Evolutionary conservation across 2,113 vertebrate species (phyloP).

Genomic region (Poeciliopsis prolifica): DNA sequence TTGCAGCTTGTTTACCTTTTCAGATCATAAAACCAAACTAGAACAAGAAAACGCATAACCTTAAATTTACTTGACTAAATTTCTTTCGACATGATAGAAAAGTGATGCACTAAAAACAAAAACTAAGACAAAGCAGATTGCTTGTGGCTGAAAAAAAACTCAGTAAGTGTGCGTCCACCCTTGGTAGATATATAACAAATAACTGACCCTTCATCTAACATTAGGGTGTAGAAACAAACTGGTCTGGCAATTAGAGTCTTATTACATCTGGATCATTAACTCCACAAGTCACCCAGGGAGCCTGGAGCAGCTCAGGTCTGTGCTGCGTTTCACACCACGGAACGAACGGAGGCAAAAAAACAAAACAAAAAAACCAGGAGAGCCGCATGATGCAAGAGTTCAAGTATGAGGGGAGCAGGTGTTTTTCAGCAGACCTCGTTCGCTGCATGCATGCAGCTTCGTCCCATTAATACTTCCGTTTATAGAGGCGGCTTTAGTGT

Average conservation of each 20-base stretch:
- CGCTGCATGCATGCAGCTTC: constrained; percentile 6
- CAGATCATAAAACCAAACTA: neutral
- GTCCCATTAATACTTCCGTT: neutral
- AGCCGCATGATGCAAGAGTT: constrained; percentile 21
- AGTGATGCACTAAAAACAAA: constrained; percentile 3
- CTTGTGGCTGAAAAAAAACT: constrained; percentile 19
- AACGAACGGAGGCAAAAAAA: constrained; percentile 41
- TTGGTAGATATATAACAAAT: constrained; percentile 65
- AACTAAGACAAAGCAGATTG: constrained; percentile 2
- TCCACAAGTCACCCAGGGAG: constrained; percentile 68
- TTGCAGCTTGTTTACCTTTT: no score
- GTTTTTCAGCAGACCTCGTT: neutral
- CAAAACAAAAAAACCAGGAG: constrained; percentile 2
- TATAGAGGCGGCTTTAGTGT: neutral
- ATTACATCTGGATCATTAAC: constrained; percentile 77
- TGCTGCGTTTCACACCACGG: constrained; percentile 44
- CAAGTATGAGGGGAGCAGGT: constrained; percentile 13
- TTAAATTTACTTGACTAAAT: neutral
- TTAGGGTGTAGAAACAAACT: constrained; percentile 67
- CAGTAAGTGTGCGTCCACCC: constrained; percentile 37
- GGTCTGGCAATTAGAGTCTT: constrained; percentile 69
- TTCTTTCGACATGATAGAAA: neutral
- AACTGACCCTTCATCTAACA: constrained; percentile 70
- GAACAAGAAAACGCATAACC: neutral
- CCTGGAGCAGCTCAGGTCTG: constrained; percentile 45